Evolutionary conservation across 2,797 vertebrate genomes (phyloP), one percentile per base, ranked within the genome.

Genomic region (Sebastes trivittatus): DNA sequence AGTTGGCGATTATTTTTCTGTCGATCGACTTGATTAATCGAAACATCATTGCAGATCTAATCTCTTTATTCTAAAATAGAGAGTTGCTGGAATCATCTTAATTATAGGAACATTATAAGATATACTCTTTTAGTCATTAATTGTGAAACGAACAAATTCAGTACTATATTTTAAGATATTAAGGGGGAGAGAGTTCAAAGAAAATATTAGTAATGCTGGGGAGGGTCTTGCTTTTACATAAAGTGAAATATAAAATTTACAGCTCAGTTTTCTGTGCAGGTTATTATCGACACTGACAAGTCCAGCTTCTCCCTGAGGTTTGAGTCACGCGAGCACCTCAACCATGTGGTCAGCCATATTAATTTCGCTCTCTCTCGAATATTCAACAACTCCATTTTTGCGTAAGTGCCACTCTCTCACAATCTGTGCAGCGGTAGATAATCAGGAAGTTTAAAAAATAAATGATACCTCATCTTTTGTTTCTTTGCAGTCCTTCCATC

Each of bases 271-370:
- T 75, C 56, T 80, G 6, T 75, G 29, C 91, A 97, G 97, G 95
- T 97, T 83, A 84, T 96, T 68, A 95, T 97, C 52, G 96, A 97
- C 91, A 97, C 96, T 0, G 97, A 97, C 90, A 96, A 96, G 87
- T 94, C 95, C 61, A 88, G 91, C 84, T 96, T 91, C 93, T 95
- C 94, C 78, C 87, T 97, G 94, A 89, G 94, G 75, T 95, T 97
- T 36, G 95, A 96, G 22, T 92, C 95, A 0, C 92, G 94, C 0
- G 96, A 97, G 14, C 95, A 96, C 25, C 96, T 96, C 77, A 97
- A 96, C 78, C 96, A 97, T 85, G 95, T 97, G 90, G 96, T 97
- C 9, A 93, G 91, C 79, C 95, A 97, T 27, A 95, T 97, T 72
- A 97, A 96, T 87, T 94, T 94, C 1, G 94, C 97, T 25, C 95